Evolutionary conservation across 2,113 vertebrate genomes (phyloP), one percentile per base, ranked within the genome.

Genomic region (Parus major): DNA sequence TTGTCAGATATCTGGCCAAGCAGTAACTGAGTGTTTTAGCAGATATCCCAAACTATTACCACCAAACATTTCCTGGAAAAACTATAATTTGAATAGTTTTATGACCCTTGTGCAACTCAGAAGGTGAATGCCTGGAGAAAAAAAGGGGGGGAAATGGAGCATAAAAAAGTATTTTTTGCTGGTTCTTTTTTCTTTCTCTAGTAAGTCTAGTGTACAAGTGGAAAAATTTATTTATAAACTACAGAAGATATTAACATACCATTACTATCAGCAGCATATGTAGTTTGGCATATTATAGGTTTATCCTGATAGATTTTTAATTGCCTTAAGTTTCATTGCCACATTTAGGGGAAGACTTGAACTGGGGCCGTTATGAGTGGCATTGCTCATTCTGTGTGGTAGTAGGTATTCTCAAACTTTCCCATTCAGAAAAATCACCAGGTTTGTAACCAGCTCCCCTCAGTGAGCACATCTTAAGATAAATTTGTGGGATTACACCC

Each of bases 21-120:
- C 77, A 96, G 65, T 76, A 94, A 93, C 59, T 95, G 95, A 95
- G 76, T 87, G 73, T 93, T 97, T 66, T 97, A 97, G 79, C 91
- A 93, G 95, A 96, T 86, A 93, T 90, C 66, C 65, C 46, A 33
- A 95, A 93, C 71, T 90, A 95, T 82, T 94, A 94, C 83, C 68
- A 94, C 63, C 84, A 96, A 91, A 96, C 90, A 88, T 93, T 93
- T 97, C 95, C 95, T 95, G 96, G 93, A 95, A 95, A 96, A 96
- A 92, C 88, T 96, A 93, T 96, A 68, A 94, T 91, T 92, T 93
- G 64, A 93, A 91, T 88, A 88, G 61, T 91, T 97, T 96, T 96
- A 96, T 96, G 85, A 88, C 80, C 82, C 91, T 96, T 92, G 86
- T 91, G 95, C 90, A 83, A 95, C 49, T 91, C 73, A 73, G 92